Percentiles rank a stretch among this genome's conserved stretches.
phyloP scores from a whole-genome alignment of 2,113 vertebrate species.

The Tautogolabrus adspersus region DNA sequence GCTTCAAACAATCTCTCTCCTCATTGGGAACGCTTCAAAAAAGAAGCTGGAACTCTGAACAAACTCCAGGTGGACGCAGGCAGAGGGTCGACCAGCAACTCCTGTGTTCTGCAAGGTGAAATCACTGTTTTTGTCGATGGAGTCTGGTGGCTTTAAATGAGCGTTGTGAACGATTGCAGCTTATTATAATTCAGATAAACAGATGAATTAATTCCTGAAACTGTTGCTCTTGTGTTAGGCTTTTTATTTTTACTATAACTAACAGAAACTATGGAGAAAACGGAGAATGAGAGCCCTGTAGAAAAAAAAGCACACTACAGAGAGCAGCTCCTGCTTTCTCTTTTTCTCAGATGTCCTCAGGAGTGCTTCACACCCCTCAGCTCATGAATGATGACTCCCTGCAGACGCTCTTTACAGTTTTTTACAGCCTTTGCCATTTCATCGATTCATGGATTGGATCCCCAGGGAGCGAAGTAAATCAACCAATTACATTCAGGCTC shows the following conservation, averaged over 20 bases:
- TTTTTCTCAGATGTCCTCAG: neutral
- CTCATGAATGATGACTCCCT: conserved; percentile 52
- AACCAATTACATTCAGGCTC: conserved; percentile 60
- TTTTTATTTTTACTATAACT: neutral
- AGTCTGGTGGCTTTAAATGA: too few relatives aligned
- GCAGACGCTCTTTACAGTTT: conserved; percentile 20
- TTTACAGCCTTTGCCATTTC: conserved; percentile 57
- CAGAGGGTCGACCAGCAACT: too few relatives aligned
- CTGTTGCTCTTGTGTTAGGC: neutral
- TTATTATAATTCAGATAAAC: too few relatives aligned
- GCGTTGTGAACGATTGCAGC: too few relatives aligned
- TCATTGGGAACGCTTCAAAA: too few relatives aligned
- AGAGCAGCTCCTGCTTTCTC: neutral
- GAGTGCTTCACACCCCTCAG: conserved; percentile 6
- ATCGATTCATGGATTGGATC: conserved; percentile 49
- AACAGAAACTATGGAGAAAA: neutral
- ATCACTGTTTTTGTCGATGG: too few relatives aligned
- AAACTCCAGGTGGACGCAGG: too few relatives aligned
- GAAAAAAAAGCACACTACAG: neutral
- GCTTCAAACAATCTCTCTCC: too few relatives aligned
- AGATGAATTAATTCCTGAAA: too few relatives aligned
- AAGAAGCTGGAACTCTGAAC: too few relatives aligned
- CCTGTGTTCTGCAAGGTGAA: too few relatives aligned
- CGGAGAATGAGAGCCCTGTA: neutral
- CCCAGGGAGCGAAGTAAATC: conserved; percentile 56